These are phyloP conservation scores for Ormyrus thymus DNA, from an alignment of 2,888 invertebrate genomes.

Conservation along the genomic window DNA sequence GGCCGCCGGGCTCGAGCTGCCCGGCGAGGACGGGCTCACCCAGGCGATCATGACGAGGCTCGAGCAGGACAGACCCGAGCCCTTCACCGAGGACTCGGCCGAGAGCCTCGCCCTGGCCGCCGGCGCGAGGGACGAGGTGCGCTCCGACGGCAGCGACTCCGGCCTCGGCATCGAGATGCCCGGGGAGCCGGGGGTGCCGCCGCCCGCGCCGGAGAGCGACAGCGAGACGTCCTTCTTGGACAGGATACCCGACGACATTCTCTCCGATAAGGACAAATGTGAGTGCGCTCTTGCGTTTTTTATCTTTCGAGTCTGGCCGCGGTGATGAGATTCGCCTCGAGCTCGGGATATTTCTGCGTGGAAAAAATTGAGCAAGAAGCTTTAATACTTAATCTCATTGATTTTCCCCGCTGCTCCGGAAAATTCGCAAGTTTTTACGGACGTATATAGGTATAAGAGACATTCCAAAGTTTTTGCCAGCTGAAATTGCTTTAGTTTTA, in stretches of 20 bases:
- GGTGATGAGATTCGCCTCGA: too few species aligned
- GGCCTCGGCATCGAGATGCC: conserved; percentile 86
- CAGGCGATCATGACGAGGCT: conserved; percentile 66
- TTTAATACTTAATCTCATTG: too few species aligned
- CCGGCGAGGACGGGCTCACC: conserved; percentile 60
- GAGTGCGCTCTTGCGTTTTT: too few species aligned
- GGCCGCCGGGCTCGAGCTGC: conserved; percentile 57
- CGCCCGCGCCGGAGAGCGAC: conserved; percentile 74
- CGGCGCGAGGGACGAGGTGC: conserved; percentile 72
- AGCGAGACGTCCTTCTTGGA: conserved; percentile 77
- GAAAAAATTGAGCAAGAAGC: too few species aligned
- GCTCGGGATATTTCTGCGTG: too few species aligned
- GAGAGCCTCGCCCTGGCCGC: conserved; percentile 69
- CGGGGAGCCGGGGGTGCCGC: conserved; percentile 76
- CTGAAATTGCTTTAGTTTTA: too few species aligned
- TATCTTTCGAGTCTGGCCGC: too few species aligned
- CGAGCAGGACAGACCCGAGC: conserved; percentile 67
- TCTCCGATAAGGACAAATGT: conserved; percentile 72
- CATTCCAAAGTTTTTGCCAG: too few species aligned
- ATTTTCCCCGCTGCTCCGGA: too few species aligned
- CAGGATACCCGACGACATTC: conserved; percentile 73
- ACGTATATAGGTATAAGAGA: too few species aligned
- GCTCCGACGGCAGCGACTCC: conserved; percentile 90
- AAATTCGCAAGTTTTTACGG: too few species aligned
- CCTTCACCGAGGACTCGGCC: conserved; percentile 72